phyloP scores from a whole-genome alignment of 1,140 invertebrate genomes.

The Drosophila tristis region DNA sequence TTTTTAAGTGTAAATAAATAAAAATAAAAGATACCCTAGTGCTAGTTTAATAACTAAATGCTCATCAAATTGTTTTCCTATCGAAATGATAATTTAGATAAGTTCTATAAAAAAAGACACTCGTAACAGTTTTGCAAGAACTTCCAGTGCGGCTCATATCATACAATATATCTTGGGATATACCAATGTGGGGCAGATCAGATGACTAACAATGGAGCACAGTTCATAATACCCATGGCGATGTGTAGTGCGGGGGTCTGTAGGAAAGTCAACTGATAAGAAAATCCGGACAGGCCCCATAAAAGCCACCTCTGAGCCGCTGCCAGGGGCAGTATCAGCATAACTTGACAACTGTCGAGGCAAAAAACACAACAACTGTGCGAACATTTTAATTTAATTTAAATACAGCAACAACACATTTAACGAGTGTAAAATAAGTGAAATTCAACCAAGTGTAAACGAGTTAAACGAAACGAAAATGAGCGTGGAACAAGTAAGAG shows the following conservation, averaged over 20 bases:
- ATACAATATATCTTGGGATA: too few relatives aligned
- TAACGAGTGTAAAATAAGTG: neutral
- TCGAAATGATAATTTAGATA: too few relatives aligned
- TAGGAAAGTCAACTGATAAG: constrained; percentile 58
- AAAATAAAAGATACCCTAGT: too few relatives aligned
- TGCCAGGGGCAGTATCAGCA: neutral
- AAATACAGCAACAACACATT: constrained; percentile 5
- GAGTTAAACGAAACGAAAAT: constrained; percentile 14
- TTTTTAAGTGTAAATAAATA: too few relatives aligned
- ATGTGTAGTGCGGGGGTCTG: constrained; percentile 5
- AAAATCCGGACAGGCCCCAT: constrained; percentile 33
- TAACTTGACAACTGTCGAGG: constrained; percentile 2
- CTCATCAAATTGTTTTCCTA: too few relatives aligned
- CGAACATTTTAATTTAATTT: constrained; percentile 15
- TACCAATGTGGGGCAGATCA: too few relatives aligned
- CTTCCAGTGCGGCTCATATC: too few relatives aligned
- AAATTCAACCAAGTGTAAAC: neutral
- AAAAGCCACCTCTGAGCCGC: constrained; percentile 32
- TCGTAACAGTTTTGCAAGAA: too few relatives aligned
- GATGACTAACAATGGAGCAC: too few relatives aligned
- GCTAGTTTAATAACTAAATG: too few relatives aligned
- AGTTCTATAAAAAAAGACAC: too few relatives aligned
- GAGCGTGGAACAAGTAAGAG: constrained; percentile 47
- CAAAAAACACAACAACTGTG: neutral
- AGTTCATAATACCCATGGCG: too few relatives aligned